Evolutionary conservation across 2,113 vertebrate species (phyloP), one percentile per base, ranked within the genome.

Genomic region (Dipodomys merriami): DNA sequence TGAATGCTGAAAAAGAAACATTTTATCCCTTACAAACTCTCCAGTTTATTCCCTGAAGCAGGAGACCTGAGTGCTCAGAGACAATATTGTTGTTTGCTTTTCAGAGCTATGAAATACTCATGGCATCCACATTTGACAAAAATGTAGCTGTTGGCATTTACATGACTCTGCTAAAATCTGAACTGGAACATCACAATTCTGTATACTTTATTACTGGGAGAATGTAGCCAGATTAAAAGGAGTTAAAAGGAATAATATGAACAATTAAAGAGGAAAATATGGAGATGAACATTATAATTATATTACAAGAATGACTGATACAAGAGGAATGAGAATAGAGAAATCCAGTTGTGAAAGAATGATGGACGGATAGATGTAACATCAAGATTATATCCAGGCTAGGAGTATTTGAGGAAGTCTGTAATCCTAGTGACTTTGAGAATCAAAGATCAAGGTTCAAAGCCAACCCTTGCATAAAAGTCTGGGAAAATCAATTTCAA

Each of bases 141-240:
- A n/a, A 85, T 76, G 64, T 73, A 62, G 5, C 82, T 95, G 87
- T 83, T 94, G 91, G 89, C 96, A 91, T 93, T 96, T 93, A 95
- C 95, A 93, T 92, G 87, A 90, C 68, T 94, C 79, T 88, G 65
- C 91, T 94, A 88, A 95, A 53, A 94, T 93, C 65, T 95, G 93
- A 95, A 71, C 90, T 88, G 82, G 87, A 95, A 95, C 94, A 95
- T 85, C 89, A 88, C 5, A 81, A 74, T 68, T 83, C 25, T 80
- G 2, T 96, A 46, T 2, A 87, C 39, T 93, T 95, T 89, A 91
- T 89, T 96, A 88, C 35, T 69, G 93, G 68, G 90, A 92, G 60
- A 97, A 91, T 74, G 33, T 83, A 62, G 7, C 46, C 67, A 87
- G 23, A 80, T 86, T 81, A 71, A 12, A 89, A 80, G 16, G 57